Evolutionary conservation across 2,113 vertebrate species (phyloP), one percentile per base, ranked within the genome.

Genomic region (Sapayoa aenigma): DNA sequence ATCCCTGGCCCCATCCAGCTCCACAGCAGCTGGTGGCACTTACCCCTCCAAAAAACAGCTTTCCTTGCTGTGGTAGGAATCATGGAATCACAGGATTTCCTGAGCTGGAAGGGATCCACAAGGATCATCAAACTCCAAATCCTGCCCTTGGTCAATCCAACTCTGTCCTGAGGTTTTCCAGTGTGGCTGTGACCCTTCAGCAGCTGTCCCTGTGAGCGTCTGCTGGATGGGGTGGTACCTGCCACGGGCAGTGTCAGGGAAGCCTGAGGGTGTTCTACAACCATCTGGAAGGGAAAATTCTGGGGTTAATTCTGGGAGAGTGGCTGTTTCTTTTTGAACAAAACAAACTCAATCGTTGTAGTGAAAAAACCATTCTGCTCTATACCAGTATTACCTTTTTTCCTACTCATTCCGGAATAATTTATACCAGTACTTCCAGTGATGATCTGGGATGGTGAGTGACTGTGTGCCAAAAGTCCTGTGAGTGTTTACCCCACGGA

Each of bases 331-430:
- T 19, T 71, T 18, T 13, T 15, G 28, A 58, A 9, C 28, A 41
- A 31, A 49, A 63, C 2, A 3, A 62, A 27, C 10, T 9, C 10
- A 2, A 2, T 14, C 49, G 2, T 16, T 21, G 21, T 3, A 47
- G 30, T 6, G 17, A 33, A 22, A 37, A 42, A 11, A 9, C n/a
- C 6, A 17, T 22, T 35, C 39, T 14, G 9, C 42, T 53, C 46
- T 3, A 1, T 1, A 9, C 37, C 37, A 25, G 13, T 0, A 3
- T 1, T 28, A 16, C 67, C 84, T 33, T 0, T 39, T 47, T 46
- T 33, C 55, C 41, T 35, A 23, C 55, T 46, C 6, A 1, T 7
- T 18, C 1, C 65, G 78, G 56, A 30, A 52, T 33, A 6, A 41
- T 10, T 35, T 14, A 13, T 0, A 50, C 6, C 30, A 30, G 60